Conservation (phyloP, 1,140 invertebrate genomes). For the Aleiodes sp. region DNA sequence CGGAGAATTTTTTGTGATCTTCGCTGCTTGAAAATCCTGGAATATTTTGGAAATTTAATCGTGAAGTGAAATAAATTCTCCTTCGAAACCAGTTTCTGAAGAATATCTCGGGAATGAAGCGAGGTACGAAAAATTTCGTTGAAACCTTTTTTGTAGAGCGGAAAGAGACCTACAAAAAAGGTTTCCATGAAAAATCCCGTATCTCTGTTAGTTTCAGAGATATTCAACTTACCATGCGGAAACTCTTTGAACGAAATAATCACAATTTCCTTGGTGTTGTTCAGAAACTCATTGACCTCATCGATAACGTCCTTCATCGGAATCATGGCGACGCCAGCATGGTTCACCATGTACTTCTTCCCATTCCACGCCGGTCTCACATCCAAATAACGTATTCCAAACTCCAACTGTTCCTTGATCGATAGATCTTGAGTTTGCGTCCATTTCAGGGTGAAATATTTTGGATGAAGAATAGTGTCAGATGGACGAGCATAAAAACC, state of each 20-base stretch:
- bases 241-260: background rate
- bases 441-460: background rate
- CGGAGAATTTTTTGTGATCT: background rate
- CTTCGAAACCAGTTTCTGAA: no score
- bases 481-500: background rate
- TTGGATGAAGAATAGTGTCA: background rate
- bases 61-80: no score
- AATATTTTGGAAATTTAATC: background rate
- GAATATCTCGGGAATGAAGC: no score
- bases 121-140: no score
- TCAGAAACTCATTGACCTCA: background rate
- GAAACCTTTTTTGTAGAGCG: no score
- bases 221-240: no score
- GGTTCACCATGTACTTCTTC: background rate
- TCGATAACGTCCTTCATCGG: background rate
- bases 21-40: background rate
- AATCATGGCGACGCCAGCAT: background rate
- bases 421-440: background rate
- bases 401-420: background rate
- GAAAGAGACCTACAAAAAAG: no score
- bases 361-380: background rate
- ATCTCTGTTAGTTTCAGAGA: no score
- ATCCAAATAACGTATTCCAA: background rate
- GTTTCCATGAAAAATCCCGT: no score
- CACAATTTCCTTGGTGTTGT: background rate